Evolutionary conservation across 2,113 vertebrate species (phyloP), one percentile per base, ranked within the genome.

Genomic region (Struthidea cinerea): DNA sequence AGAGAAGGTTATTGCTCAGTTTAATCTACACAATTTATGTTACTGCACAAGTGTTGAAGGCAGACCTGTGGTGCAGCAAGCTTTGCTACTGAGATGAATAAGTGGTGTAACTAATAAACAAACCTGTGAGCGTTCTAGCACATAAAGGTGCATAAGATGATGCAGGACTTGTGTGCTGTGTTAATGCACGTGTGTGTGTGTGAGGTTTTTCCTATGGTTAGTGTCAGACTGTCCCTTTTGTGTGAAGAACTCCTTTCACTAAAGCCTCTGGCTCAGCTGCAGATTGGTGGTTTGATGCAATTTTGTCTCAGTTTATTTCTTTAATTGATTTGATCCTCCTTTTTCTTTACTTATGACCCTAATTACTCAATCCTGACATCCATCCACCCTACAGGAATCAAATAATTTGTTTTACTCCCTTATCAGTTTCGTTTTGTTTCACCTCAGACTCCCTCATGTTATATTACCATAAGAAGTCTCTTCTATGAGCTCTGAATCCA

Each of bases 281-380:
- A 91, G 64, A 27, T 82, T 0, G 0, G 60, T 85, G 61, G 69
- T 86, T 92, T 96, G 94, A 95, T 94, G 89, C 49, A 68, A 50
- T 97, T 95, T 93, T 87, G 64, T 92, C 61, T 84, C 74, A 67
- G 76, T 95, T 95, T 96, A 70, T 88, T 92, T 96, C 92, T 92
- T 91, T 92, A 94, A 80, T 85, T 76, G 92, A 91, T 93, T 46
- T 90, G 74, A 92, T 97, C 84, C 82, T 91, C 55, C 49, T 59
- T 84, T 80, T 97, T 89, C 50, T 70, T 83, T 91, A 75, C 64
- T 57, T 76, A 67, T 87, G 46, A 56, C 81, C 55, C 61, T 81
- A 87, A 67, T 94, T 95, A 92, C 90, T 61, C 82, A 83, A 89
- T 86, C 42, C 89, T 95, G 93, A 76, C 59, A 90, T 80, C 67